Percentiles rank a stretch among this genome's conserved stretches.
Evolutionary conservation across 1,140 invertebrate species (phyloP).

Genomic region (Diorhabda elongata): DNA sequence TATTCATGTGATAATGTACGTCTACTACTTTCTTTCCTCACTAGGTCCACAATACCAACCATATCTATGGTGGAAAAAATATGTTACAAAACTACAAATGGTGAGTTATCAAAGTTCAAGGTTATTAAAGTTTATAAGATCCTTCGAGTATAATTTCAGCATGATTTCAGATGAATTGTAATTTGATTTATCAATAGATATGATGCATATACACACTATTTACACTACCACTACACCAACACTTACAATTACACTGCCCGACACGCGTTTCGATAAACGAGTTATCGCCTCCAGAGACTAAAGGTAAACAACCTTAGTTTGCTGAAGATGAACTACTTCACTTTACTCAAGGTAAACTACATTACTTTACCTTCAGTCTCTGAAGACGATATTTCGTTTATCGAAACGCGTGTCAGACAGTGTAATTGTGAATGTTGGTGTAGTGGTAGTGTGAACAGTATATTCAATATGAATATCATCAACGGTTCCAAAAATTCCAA

Average conservation of each 20-base stretch:
- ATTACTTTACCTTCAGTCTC: background rate
- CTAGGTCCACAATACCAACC: conserved; percentile 78
- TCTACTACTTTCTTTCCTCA: conserved; percentile 77
- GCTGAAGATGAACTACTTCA: too few relatives aligned
- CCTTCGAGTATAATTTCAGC: background rate
- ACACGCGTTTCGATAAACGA: too few relatives aligned
- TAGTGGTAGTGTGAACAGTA: too few relatives aligned
- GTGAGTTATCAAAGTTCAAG: conserved; percentile 49
- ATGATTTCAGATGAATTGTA: background rate
- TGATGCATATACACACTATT: too few relatives aligned
- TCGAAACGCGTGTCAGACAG: background rate
- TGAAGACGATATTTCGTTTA: background rate
- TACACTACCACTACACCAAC: too few relatives aligned
- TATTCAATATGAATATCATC: too few relatives aligned
- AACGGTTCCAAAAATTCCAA: too few relatives aligned
- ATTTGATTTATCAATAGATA: background rate
- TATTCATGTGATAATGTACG: conserved; percentile 81
- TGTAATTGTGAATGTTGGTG: too few relatives aligned
- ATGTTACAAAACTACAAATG: conserved; percentile 80
- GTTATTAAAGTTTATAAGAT: background rate
- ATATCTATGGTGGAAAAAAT: conserved; percentile 90
- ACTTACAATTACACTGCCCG: too few relatives aligned
- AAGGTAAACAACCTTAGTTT: too few relatives aligned
- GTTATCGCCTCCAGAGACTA: too few relatives aligned
- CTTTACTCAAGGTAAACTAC: too few relatives aligned